phyloP scores from a whole-genome alignment of 2,113 vertebrate genomes.

The Phaethon lepturus region DNA sequence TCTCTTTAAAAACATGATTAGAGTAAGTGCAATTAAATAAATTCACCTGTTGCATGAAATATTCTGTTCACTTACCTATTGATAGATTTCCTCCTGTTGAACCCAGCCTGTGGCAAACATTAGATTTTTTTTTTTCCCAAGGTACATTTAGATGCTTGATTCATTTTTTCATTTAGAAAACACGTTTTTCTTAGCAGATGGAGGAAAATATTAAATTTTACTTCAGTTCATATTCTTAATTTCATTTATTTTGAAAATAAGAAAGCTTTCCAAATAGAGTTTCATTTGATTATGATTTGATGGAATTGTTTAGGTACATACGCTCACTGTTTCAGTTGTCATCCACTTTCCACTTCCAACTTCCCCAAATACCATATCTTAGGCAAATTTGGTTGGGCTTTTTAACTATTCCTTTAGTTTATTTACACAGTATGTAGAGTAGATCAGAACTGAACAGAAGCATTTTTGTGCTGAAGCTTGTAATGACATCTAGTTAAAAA shows the following conservation, averaged over 20 bases:
- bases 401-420: background rate
- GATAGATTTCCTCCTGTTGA: background rate
- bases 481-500: background rate
- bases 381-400: background rate
- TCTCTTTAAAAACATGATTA: background rate
- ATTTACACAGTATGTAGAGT: background rate
- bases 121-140: no score
- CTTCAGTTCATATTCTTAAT: background rate
- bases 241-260: slow-evolving; percentile 1
- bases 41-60: background rate
- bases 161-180: background rate
- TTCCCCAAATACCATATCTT: background rate
- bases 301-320: background rate
- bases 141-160: background rate
- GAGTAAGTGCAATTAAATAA: background rate
- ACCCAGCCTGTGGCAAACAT: background rate
- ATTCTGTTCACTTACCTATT: background rate
- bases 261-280: background rate
- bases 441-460: background rate
- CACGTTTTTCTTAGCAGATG: background rate
- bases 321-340: background rate
- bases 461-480: background rate
- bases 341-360: background rate
- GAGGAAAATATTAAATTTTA: background rate
- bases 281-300: background rate